Evolutionary conservation across 1,140 invertebrate species (phyloP).

Genomic region (Apis dorsata): DNA sequence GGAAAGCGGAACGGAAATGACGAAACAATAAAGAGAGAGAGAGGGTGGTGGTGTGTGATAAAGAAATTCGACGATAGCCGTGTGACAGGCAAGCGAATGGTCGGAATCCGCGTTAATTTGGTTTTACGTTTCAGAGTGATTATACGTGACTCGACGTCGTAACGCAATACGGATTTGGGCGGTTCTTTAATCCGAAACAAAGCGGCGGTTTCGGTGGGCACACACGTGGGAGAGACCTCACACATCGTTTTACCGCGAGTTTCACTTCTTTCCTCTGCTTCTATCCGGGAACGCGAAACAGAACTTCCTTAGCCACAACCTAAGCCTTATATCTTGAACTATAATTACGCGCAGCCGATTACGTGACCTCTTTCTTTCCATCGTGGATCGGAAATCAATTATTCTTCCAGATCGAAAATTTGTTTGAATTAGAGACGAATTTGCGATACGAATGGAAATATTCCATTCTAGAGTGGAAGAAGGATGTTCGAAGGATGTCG

Average conservation of each 20-base stretch:
- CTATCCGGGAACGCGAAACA: slow-evolving; percentile 30
- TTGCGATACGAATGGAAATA: background rate
- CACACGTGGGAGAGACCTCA: slow-evolving; percentile 59
- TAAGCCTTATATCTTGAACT: slow-evolving; percentile 8
- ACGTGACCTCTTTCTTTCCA: slow-evolving; percentile 36
- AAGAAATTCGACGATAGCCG: slow-evolving; percentile 40
- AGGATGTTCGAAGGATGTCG: too few species aligned
- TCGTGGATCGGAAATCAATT: slow-evolving; percentile 56
- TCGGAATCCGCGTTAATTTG: slow-evolving; percentile 63
- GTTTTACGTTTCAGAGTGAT: slow-evolving; percentile 71
- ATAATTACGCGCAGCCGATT: slow-evolving; percentile 59
- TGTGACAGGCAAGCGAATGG: slow-evolving; percentile 32
- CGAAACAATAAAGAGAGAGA: slow-evolving; percentile 12
- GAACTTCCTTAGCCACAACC: slow-evolving; percentile 31
- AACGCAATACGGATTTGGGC: slow-evolving; percentile 67
- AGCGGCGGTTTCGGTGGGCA: slow-evolving; percentile 45
- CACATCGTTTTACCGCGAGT: slow-evolving; percentile 52
- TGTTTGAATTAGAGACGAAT: slow-evolving; percentile 18
- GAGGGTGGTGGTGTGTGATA: background rate
- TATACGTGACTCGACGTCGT: slow-evolving; percentile 61
- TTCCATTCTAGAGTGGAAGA: too few species aligned
- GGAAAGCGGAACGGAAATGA: background rate
- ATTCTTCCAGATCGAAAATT: slow-evolving; percentile 17
- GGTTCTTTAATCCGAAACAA: slow-evolving; percentile 71
- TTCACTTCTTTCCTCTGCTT: slow-evolving; percentile 30